phyloP scores from a whole-genome alignment of 2,797 vertebrate genomes.

The Bradypodion pumilum region DNA sequence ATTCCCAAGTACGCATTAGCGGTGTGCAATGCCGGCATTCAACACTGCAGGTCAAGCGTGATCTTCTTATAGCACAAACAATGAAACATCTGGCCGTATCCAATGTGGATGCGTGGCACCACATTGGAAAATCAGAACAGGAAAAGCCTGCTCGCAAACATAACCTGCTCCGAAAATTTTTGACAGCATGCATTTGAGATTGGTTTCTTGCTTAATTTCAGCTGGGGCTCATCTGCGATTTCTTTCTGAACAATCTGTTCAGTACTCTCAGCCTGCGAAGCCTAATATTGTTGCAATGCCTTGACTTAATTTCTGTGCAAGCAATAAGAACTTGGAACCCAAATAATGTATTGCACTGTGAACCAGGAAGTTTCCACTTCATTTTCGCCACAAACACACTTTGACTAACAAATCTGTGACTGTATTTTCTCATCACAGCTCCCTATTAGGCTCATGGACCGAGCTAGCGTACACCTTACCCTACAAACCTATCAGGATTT shows the following conservation, averaged over 20 bases:
- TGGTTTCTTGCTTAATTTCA: background rate
- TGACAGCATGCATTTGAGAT: conserved; percentile 1
- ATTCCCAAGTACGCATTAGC: conserved; percentile 33
- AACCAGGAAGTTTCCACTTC: background rate
- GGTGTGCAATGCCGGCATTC: conserved; percentile 60
- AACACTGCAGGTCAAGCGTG: conserved; percentile 62
- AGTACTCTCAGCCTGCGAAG: background rate
- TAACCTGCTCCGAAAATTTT: conserved; percentile 32
- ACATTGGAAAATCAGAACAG: conserved; percentile 54
- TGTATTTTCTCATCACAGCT: background rate
- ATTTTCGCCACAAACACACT: background rate
- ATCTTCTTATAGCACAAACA: conserved; percentile 63
- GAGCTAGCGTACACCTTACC: too few relatives aligned
- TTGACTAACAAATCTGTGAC: background rate
- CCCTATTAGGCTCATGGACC: too few relatives aligned
- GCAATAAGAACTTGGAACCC: background rate
- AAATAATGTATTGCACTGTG: background rate
- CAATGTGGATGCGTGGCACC: conserved; percentile 66
- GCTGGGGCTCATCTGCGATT: background rate
- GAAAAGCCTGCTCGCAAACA: conserved; percentile 57
- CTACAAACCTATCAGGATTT: too few relatives aligned
- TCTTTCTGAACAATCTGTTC: background rate
- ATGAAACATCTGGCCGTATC: conserved; percentile 66
- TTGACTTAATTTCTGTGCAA: background rate
- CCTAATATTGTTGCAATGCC: background rate